phyloP scores from a whole-genome alignment of 1,140 invertebrate genomes.

The Drosophila triauraria region DNA sequence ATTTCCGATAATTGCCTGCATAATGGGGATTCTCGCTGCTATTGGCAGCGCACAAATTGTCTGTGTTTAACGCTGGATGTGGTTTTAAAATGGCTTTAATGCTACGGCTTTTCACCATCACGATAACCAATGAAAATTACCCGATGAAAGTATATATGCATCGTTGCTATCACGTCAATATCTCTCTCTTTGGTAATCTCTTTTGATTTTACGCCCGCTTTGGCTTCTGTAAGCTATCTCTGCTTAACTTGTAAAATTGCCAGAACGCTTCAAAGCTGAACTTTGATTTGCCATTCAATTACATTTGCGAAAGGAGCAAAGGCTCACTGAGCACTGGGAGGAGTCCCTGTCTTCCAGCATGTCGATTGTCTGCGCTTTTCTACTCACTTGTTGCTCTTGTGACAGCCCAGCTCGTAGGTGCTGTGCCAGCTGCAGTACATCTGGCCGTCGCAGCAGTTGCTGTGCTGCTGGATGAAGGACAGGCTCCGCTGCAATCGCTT shows the following conservation, averaged over 20 bases:
- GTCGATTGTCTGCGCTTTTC: neutral
- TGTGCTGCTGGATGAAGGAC: conserved; percentile 81
- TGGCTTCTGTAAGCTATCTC: conserved; percentile 16
- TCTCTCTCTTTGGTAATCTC: conserved; percentile 8
- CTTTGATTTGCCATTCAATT: conserved; percentile 38
- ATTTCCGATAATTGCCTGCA: neutral
- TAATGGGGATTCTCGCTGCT: neutral
- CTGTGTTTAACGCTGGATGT: neutral
- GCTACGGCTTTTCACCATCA: neutral
- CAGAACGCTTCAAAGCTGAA: conserved; percentile 11
- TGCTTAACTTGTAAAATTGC: conserved; percentile 11
- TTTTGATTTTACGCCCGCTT: conserved; percentile 1
- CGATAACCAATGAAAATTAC: neutral
- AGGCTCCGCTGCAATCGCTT: conserved; percentile 83
- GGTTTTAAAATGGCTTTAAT: neutral
- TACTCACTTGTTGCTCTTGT: conserved; percentile 77
- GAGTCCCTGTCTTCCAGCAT: neutral
- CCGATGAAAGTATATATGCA: conserved; percentile 1
- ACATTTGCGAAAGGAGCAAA: conserved; percentile 1
- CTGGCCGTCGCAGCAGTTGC: conserved; percentile 76
- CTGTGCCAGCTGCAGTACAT: conserved; percentile 77
- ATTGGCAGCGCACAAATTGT: neutral
- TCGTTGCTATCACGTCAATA: neutral
- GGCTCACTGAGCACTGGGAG: conserved; percentile 20
- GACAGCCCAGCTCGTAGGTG: conserved; percentile 74